These are phyloP conservation scores for Didymodactylos carnosus DNA, from an alignment of 2,888 invertebrate genomes.

Conservation along the genomic window DNA sequence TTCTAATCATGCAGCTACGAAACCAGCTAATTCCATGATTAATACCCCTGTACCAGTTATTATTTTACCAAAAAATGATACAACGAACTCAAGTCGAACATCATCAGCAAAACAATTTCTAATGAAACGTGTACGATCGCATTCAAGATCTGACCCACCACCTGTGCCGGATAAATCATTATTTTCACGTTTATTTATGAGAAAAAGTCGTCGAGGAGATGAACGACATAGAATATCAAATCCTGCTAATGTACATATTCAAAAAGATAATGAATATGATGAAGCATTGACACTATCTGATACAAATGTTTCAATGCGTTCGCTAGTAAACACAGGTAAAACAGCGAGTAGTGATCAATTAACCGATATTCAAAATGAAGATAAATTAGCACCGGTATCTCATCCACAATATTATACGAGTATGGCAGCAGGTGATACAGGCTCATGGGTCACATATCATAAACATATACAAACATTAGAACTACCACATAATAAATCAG, in stretches of 20 bases:
- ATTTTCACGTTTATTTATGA: neutral
- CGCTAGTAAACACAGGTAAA: neutral
- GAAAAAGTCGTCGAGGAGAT: too few relatives aligned
- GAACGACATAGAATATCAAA: too few relatives aligned
- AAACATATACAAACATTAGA: too few relatives aligned
- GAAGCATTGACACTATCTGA: neutral
- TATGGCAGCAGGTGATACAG: neutral
- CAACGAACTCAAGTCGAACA: neutral
- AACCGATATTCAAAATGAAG: neutral
- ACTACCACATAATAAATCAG: too few relatives aligned
- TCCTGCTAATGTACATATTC: neutral
- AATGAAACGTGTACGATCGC: neutral
- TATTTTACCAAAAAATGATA: neutral
- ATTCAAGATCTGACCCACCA: neutral
- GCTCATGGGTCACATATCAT: neutral
- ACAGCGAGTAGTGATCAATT: neutral
- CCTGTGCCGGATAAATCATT: neutral
- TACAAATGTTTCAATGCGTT: neutral
- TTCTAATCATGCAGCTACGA: neutral
- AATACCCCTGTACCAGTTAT: neutral
- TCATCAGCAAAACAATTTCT: neutral
- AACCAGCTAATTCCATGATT: neutral
- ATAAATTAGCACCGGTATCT: neutral
- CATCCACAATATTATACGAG: neutral
- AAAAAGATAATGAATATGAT: neutral